phyloP scores from a whole-genome alignment of 2,797 vertebrate genomes.

The Adrianichthys oophorus region DNA sequence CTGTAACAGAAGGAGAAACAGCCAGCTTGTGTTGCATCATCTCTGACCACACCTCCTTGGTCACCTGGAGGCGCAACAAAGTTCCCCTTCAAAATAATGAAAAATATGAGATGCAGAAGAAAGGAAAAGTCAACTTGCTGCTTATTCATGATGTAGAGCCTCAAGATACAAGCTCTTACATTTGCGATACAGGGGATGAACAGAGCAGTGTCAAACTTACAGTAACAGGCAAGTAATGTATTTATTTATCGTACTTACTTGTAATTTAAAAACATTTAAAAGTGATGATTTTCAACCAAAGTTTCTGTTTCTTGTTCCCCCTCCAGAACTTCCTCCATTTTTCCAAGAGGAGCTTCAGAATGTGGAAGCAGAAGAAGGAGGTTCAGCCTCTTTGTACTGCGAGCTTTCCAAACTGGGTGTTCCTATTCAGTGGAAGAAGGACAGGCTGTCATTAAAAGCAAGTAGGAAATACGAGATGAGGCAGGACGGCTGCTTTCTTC shows the following conservation, averaged over 20 bases:
- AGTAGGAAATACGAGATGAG: slow-evolving; percentile 81
- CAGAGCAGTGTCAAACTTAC: slow-evolving; percentile 79
- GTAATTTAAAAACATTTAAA: background rate
- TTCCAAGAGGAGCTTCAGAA: slow-evolving; percentile 82
- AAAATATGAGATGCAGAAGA: slow-evolving; percentile 72
- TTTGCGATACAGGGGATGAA: slow-evolving; percentile 82
- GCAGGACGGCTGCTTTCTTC: slow-evolving; percentile 77
- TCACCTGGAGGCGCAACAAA: slow-evolving; percentile 74
- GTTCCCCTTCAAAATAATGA: slow-evolving; percentile 61
- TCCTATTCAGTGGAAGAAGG: slow-evolving; percentile 83
- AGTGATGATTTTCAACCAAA: background rate
- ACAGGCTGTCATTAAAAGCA: slow-evolving; percentile 74
- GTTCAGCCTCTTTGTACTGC: slow-evolving; percentile 76
- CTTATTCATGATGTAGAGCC: slow-evolving; percentile 68
- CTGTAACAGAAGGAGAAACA: slow-evolving; percentile 69
- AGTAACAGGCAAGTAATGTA: slow-evolving; percentile 54
- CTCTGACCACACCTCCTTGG: slow-evolving; percentile 61
- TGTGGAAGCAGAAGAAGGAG: slow-evolving; percentile 80
- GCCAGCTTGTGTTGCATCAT: slow-evolving; percentile 72
- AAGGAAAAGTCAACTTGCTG: slow-evolving; percentile 74
- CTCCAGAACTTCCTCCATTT: slow-evolving; percentile 48
- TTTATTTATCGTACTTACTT: background rate
- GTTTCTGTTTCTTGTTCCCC: background rate
- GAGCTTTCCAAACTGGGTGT: slow-evolving; percentile 80
- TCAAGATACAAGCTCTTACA: slow-evolving; percentile 85